phyloP scores from a whole-genome alignment of 92 coral and sea anemone genomes.

The Porites lobata region DNA sequence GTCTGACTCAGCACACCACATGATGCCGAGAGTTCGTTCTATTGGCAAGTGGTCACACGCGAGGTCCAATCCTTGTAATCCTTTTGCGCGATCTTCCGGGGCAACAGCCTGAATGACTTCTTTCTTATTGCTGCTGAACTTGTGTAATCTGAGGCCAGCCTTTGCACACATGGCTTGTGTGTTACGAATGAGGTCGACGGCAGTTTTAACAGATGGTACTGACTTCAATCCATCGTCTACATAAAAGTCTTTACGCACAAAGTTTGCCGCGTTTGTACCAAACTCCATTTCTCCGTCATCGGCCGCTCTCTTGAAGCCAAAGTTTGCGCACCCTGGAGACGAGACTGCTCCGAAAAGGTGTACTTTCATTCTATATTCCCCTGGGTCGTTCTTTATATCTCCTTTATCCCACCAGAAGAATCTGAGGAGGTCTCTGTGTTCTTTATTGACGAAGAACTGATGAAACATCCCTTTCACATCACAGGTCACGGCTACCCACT shows the following conservation, averaged over 20 bases:
- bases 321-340: conserved; percentile 79
- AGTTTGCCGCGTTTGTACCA: conserved; percentile 49
- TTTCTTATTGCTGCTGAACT: conserved; percentile 49
- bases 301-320: conserved; percentile 66
- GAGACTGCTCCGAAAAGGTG: conserved; percentile 76
- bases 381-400: conserved; percentile 38
- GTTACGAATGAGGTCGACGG: conserved; percentile 53
- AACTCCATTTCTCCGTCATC: conserved; percentile 64
- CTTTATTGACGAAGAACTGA: conserved; percentile 62
- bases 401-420: conserved; percentile 75
- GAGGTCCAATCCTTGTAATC: conserved; percentile 56
- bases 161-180: conserved; percentile 64
- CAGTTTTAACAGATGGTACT: conserved; percentile 30
- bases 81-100: conserved; percentile 61
- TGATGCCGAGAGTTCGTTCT: conserved; percentile 62
- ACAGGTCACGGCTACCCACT: too few relatives aligned
- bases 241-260: conserved; percentile 53
- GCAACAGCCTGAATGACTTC: conserved; percentile 55
- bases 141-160: conserved; percentile 70
- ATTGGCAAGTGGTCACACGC: conserved; percentile 48
- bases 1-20: conserved; percentile 63
- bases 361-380: conserved; percentile 78
- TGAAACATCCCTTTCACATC: background rate
- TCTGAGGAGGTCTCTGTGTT: conserved; percentile 56
- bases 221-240: conserved; percentile 71